These are phyloP conservation scores for Paradoxurus hermaphroditus DNA, from an alignment of 2,113 vertebrate genomes.

Conservation along the genomic window DNA sequence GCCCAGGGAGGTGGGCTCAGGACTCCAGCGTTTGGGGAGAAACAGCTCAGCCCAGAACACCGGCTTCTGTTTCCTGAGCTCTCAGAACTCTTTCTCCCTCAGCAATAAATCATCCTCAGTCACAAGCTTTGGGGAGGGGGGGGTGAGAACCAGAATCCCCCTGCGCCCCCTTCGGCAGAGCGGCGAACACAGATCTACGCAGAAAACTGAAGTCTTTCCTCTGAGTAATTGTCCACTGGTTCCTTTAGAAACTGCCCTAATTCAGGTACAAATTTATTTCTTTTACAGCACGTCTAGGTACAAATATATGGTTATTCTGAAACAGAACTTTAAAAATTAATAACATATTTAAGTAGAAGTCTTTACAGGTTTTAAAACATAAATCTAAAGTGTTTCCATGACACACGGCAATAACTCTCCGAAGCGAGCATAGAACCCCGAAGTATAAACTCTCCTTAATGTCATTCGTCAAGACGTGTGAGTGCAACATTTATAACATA, in stretches of 20 bases:
- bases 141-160: not conserved
- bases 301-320: constrained; percentile 57
- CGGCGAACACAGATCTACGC: not conserved
- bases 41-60: fast-evolving
- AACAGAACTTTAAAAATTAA: constrained; percentile 61
- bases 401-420: not conserved
- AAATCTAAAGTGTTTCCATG: constrained; percentile 58
- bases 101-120: not conserved
- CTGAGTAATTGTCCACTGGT: too few relatives aligned
- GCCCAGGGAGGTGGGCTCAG: fast-evolving
- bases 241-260: not conserved
- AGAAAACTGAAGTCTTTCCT: not conserved
- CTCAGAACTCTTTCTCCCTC: not conserved
- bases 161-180: fast-evolving
- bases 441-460: not conserved
- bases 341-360: constrained; percentile 52
- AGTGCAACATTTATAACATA: not conserved
- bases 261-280: constrained; percentile 37
- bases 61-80: not conserved
- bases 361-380: constrained; percentile 44
- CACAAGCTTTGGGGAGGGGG: not conserved
- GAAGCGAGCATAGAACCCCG: not conserved
- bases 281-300: constrained; percentile 33
- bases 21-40: fast-evolving
- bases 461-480: not conserved